These are phyloP conservation scores for Lysandra coridon DNA, from an alignment of 2,888 invertebrate species.

Conservation along the genomic window DNA sequence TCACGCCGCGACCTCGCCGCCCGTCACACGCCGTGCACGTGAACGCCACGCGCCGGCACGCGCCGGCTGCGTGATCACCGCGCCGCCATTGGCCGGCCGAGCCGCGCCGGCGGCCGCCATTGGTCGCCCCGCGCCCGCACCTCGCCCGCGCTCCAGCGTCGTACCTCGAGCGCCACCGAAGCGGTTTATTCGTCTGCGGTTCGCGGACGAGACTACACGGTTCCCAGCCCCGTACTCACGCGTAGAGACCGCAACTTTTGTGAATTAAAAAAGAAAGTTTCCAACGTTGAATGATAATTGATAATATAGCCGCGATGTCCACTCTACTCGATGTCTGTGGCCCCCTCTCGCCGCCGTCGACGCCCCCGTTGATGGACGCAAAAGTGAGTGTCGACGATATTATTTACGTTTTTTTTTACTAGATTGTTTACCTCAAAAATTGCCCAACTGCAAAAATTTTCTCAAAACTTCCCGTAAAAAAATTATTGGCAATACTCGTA, in stretches of 20 bases:
- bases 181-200: conserved; percentile 77
- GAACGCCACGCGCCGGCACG: conserved; percentile 90
- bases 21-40: conserved; percentile 90
- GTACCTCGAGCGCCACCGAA: conserved; percentile 61
- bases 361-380: conserved; percentile 83
- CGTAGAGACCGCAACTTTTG: conserved; percentile 64
- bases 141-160: conserved; percentile 73
- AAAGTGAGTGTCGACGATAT: conserved; percentile 69
- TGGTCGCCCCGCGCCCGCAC: conserved; percentile 80
- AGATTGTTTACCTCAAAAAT: conserved; percentile 12
- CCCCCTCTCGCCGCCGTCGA: conserved; percentile 85
- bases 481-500: conserved; percentile 39
- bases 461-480: conserved; percentile 36
- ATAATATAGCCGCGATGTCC: conserved; percentile 64
- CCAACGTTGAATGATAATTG: conserved; percentile 65
- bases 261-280: conserved; percentile 76
- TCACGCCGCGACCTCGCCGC: conserved; percentile 77
- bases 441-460: neutral
- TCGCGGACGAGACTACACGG: conserved; percentile 69
- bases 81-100: conserved; percentile 80
- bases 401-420: conserved; percentile 34
- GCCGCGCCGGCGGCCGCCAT: conserved; percentile 87
- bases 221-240: conserved; percentile 56
- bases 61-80: conserved; percentile 85
- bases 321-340: conserved; percentile 73